Percentiles rank a stretch among this genome's conserved stretches.
Conservation (phyloP, 2,113 vertebrate genomes). For the Carassius gibelio region DNA sequence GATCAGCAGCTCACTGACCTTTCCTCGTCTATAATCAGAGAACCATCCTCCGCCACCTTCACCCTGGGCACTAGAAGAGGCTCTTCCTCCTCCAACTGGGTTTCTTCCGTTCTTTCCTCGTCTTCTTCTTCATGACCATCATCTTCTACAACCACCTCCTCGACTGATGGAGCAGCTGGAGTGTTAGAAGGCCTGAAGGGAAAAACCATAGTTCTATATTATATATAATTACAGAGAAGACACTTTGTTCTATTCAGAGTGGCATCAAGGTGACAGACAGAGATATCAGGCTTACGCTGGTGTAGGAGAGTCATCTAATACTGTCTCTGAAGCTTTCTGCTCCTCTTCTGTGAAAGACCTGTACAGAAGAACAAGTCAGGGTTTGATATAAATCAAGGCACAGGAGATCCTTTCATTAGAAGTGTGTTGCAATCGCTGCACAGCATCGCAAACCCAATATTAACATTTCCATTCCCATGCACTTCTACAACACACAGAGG, state of each 20-base stretch:
- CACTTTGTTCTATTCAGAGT: too few species aligned
- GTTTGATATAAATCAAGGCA: neutral
- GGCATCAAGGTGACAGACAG: neutral
- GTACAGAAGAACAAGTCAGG: slow-evolving; percentile 31
- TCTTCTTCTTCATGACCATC: slow-evolving; percentile 70
- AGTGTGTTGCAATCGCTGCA: neutral
- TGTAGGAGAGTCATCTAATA: slow-evolving; percentile 65
- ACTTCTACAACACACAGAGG: neutral
- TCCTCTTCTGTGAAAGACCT: slow-evolving; percentile 82
- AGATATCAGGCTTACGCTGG: slow-evolving; percentile 75
- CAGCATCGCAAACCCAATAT: neutral
- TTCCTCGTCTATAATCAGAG: slow-evolving; percentile 96
- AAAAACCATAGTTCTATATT: neutral
- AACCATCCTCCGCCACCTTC: slow-evolving; percentile 96
- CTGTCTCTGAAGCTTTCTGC: slow-evolving; percentile 75
- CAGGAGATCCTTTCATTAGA: neutral
- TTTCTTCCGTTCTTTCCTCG: slow-evolving; percentile 67
- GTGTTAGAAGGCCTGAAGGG: slow-evolving; percentile 3
- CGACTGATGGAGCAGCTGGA: neutral
- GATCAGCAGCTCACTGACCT: slow-evolving; percentile 75
- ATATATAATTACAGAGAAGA: too few species aligned
- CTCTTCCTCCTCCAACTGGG: slow-evolving; percentile 72
- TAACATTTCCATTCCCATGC: neutral
- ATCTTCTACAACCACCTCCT: neutral
- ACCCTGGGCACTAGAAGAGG: slow-evolving; percentile 88